phyloP scores from a whole-genome alignment of 2,888 invertebrate species.

The Agriopis leucophaearia region DNA sequence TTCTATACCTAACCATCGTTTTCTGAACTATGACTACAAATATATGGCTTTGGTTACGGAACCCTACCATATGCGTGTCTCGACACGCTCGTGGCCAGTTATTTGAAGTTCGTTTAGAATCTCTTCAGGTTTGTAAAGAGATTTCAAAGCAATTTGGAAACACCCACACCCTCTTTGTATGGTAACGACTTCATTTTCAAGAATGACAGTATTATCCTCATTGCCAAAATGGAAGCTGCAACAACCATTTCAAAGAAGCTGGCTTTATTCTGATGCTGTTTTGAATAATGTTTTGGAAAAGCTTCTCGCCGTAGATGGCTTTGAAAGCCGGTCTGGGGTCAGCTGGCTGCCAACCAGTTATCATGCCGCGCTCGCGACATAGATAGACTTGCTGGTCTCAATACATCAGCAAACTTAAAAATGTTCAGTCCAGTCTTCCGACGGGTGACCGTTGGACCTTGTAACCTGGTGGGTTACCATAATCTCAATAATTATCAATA shows the following conservation, averaged over 20 bases:
- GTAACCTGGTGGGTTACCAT: too few relatives aligned
- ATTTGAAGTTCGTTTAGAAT: too few relatives aligned
- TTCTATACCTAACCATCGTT: too few relatives aligned
- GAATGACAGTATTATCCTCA: slow-evolving; percentile 1
- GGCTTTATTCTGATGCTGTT: not conserved
- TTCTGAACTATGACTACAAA: too few relatives aligned
- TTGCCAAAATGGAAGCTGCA: slow-evolving; percentile 13
- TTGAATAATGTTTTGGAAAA: slow-evolving; percentile 43
- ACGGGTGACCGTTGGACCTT: not conserved
- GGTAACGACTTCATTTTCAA: slow-evolving; percentile 5
- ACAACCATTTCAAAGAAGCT: slow-evolving; percentile 7
- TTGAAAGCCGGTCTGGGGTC: slow-evolving; percentile 7
- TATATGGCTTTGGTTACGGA: too few relatives aligned
- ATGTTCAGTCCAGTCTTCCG: not conserved
- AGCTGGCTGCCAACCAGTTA: not conserved
- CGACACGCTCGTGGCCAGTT: too few relatives aligned
- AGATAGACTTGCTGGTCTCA: not conserved
- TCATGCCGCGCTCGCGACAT: not conserved
- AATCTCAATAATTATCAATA: too few relatives aligned
- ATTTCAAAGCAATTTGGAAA: not conserved
- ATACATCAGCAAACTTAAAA: not conserved
- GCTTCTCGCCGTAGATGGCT: slow-evolving; percentile 10
- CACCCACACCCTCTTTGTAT: not conserved
- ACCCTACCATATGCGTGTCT: too few relatives aligned
- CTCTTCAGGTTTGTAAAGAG: too few relatives aligned